phyloP scores from a whole-genome alignment of 2,113 vertebrate genomes.

The Istiophorus platypterus region DNA sequence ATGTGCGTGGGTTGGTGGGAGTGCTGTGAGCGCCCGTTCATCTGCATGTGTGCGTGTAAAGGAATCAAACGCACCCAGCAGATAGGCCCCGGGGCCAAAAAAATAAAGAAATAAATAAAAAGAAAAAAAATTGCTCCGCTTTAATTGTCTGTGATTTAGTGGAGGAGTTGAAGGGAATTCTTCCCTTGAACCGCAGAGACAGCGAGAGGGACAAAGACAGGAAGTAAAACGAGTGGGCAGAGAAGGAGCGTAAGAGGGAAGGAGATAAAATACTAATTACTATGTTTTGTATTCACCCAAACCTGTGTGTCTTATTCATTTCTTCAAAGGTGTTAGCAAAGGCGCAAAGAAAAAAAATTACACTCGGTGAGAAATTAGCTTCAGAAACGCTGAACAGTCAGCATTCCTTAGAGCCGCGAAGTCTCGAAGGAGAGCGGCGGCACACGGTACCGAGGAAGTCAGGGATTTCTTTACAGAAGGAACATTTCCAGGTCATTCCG shows the following conservation, averaged over 20 bases:
- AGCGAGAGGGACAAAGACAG: slow-evolving; percentile 18
- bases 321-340: slow-evolving; percentile 48
- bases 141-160: slow-evolving; percentile 65
- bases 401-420: background rate
- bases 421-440: slow-evolving; percentile 6
- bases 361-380: slow-evolving; percentile 17
- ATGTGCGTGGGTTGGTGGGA: slow-evolving; percentile 1
- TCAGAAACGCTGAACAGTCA: slow-evolving; percentile 26
- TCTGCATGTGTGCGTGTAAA: background rate
- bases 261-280: slow-evolving; percentile 70
- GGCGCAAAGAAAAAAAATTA: slow-evolving; percentile 3
- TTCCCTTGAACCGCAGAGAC: slow-evolving; percentile 52
- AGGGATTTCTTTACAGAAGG: background rate
- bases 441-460: background rate
- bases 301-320: slow-evolving; percentile 31
- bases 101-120: too few species aligned
- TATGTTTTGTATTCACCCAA: slow-evolving; percentile 47
- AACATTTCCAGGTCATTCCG: background rate
- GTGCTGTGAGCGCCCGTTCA: slow-evolving; percentile 9
- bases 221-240: slow-evolving; percentile 24
- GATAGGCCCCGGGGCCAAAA: slow-evolving; percentile 40
- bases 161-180: slow-evolving; percentile 60
- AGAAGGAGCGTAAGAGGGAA: slow-evolving; percentile 28
- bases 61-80: slow-evolving; percentile 47
- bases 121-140: slow-evolving; percentile 52